Evolutionary conservation across 23 tunicate genomes (phyloP), one percentile per base, ranked within the genome.

Genomic region (Trididemnum miniatum): DNA sequence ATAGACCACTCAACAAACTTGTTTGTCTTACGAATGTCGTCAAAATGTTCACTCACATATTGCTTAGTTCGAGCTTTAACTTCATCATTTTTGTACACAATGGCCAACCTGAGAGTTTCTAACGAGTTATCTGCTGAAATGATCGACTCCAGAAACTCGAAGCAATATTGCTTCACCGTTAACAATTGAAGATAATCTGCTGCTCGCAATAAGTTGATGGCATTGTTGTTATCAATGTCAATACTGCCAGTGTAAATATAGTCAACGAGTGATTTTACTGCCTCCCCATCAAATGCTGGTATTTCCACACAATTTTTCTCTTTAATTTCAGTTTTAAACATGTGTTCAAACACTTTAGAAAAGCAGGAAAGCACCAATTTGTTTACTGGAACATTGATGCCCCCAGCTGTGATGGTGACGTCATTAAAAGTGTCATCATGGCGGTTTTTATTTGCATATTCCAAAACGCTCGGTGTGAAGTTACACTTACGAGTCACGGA

Each of bases 311-410:
- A 9, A n/a, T 34, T 74, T 74, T 2, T 32, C 59, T 74, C 80
- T 44, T 44, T 44, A 15, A 44, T 7, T 7, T 9, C 12, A 7
- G 60, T 15, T 3, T 7, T 22, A 74, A 74, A 74, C 59, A 74
- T 37, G 27, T 22, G 5, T 39, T 44, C 59, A 38, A 74, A 74
- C 18, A 39, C 37, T 18, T 38, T n/a, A 15, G 60, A 74, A 32
- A 9, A 74, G 24, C 80, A 74, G 12, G 80, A 37, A 25, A 74
- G 31, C 37, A 74, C 80, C 80, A 74, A 36, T 25, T 31, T 20
- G 32, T 74, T 74, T 29, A 59, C 80, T 38, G 80, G 60, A 74
- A 74, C 38, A 22, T 4, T 15, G 18, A 7, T 25, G 24, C 24
- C 80, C 15, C 60, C 80, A 3, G 35, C 60, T 23, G 7, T 37